These are phyloP conservation scores for Agapostemon virescens DNA, from an alignment of 2,888 invertebrate species.

Conservation along the genomic window DNA sequence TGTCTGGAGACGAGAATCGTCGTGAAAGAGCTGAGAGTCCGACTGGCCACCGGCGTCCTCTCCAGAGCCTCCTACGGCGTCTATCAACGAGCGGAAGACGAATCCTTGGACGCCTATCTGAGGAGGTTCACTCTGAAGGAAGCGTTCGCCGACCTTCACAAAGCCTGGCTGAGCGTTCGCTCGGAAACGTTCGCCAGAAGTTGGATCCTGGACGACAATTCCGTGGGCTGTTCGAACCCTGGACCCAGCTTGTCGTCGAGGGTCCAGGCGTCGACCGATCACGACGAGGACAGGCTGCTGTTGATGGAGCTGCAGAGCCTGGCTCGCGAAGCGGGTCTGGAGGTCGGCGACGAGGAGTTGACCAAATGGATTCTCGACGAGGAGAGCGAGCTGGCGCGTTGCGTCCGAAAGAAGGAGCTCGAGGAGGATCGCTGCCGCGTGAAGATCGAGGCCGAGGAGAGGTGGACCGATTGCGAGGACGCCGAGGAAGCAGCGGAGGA, in stretches of 20 bases:
- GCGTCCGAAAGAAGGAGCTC: slow-evolving; percentile 66
- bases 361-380: slow-evolving; percentile 74
- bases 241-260: slow-evolving; percentile 58
- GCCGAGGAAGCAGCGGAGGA: slow-evolving; percentile 54
- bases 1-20: slow-evolving; percentile 73
- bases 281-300: slow-evolving; percentile 67
- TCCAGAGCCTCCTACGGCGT: slow-evolving; percentile 63
- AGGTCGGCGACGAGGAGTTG: slow-evolving; percentile 68
- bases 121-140: slow-evolving; percentile 79
- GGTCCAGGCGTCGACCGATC: slow-evolving; percentile 47
- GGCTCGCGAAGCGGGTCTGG: slow-evolving; percentile 71
- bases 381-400: slow-evolving; percentile 68
- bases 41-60: slow-evolving; percentile 75
- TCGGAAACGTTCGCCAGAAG: slow-evolving; percentile 79
- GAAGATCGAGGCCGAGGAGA: slow-evolving; percentile 65
- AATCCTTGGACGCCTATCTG: slow-evolving; percentile 59
- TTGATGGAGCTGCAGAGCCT: slow-evolving; percentile 68
- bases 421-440: slow-evolving; percentile 61
- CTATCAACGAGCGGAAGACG: slow-evolving; percentile 37
- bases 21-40: slow-evolving; percentile 77
- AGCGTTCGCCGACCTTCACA: slow-evolving; percentile 80
- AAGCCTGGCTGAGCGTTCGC: slow-evolving; percentile 80
- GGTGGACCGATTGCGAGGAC: slow-evolving; percentile 60
- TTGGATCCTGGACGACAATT: slow-evolving; percentile 71
- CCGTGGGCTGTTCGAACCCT: slow-evolving; percentile 11